Evolutionary conservation across 2,888 invertebrate genomes (phyloP).

Genomic region (Trachelus troglodyta): DNA sequence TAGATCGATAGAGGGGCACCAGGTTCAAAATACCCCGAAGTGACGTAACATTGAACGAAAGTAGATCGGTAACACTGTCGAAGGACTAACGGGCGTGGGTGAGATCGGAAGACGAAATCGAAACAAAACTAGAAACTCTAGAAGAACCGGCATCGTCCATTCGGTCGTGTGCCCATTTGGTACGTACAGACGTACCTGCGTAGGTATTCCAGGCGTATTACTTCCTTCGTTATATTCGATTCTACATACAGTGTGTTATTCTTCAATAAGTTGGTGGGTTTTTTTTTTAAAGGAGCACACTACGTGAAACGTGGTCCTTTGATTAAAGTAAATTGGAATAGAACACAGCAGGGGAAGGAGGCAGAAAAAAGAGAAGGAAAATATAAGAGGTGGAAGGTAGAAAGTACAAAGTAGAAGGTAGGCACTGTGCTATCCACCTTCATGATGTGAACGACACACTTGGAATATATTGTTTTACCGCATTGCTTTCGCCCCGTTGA

Average conservation of each 20-base stretch:
- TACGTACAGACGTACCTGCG: too few species aligned
- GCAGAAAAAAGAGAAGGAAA: background rate
- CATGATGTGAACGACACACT: conserved; percentile 11
- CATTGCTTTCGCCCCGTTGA: background rate
- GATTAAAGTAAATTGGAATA: conserved; percentile 10
- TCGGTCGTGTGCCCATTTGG: too few species aligned
- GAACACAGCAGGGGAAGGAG: too few species aligned
- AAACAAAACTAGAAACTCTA: too few species aligned
- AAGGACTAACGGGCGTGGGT: too few species aligned
- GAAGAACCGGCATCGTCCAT: too few species aligned
- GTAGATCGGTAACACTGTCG: too few species aligned
- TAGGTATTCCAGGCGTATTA: background rate
- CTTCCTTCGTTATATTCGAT: background rate
- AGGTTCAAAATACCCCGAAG: too few species aligned
- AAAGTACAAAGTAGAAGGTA: background rate
- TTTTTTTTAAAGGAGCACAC: background rate
- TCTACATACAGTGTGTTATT: background rate
- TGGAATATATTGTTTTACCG: conserved; percentile 12
- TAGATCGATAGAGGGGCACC: too few species aligned
- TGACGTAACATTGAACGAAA: too few species aligned
- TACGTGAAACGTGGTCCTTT: conserved; percentile 6
- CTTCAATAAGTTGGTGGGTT: background rate
- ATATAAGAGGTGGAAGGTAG: background rate
- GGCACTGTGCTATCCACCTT: conserved; percentile 1
- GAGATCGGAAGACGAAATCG: too few species aligned